Percentiles rank a stretch among this genome's conserved stretches.
Evolutionary conservation across 2,113 vertebrate genomes (phyloP).

Genomic region (Dicaeum eximium): DNA sequence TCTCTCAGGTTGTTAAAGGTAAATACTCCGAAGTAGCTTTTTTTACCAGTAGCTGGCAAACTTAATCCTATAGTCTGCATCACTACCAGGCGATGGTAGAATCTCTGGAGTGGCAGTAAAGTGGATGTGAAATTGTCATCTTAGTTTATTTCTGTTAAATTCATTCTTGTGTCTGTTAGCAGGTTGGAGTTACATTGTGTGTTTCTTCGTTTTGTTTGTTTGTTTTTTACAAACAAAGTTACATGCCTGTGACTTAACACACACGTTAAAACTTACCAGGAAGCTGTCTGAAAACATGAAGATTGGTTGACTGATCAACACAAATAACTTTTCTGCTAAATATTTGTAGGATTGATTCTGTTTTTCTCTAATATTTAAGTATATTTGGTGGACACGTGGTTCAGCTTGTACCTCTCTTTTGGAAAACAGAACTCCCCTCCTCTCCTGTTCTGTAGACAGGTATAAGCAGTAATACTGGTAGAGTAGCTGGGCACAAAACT

Average conservation of each 20-base stretch:
- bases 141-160: background rate
- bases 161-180: background rate
- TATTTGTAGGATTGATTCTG: background rate
- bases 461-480: background rate
- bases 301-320: background rate
- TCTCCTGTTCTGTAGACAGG: background rate
- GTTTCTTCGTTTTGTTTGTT: background rate
- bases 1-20: background rate
- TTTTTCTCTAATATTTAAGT: background rate
- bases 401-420: background rate
- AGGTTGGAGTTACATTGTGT: background rate
- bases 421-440: background rate
- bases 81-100: background rate
- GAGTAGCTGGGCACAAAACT: background rate
- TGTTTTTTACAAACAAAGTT: background rate
- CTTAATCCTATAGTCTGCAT: background rate
- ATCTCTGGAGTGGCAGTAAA: background rate
- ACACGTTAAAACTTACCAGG: background rate
- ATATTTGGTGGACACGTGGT: background rate
- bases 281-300: background rate
- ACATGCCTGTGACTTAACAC: background rate
- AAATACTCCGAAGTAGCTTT: background rate
- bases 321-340: background rate
- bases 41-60: background rate
- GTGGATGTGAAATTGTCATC: background rate